A percentile compares a stretch with the other conserved stretches of the same genome.
These are phyloP conservation scores for Drosophila kepulauana DNA, from an alignment of 1,140 invertebrate genomes.

Conservation along the genomic window DNA sequence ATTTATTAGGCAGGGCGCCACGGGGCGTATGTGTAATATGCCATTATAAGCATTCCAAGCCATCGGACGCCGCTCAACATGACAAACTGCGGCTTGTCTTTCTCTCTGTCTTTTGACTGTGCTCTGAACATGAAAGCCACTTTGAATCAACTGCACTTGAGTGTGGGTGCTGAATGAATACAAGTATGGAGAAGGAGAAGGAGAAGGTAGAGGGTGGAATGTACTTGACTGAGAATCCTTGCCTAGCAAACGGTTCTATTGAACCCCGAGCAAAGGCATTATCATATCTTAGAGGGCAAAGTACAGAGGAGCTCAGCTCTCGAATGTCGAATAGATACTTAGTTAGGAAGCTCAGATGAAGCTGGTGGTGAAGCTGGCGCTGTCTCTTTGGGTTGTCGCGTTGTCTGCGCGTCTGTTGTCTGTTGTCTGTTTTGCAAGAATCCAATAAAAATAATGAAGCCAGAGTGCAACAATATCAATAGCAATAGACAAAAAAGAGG, in stretches of 20 bases:
- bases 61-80: conserved; percentile 42
- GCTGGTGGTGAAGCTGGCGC: not conserved
- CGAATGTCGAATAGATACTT: not conserved
- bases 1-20: conserved; percentile 79
- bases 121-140: conserved; percentile 24
- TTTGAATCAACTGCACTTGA: conserved; percentile 40
- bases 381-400: not conserved
- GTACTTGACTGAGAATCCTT: conserved; percentile 22
- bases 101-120: conserved; percentile 2
- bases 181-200: conserved; percentile 9
- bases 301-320: conserved; percentile 21
- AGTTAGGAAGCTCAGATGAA: conserved; percentile 15
- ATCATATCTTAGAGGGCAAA: conserved; percentile 60
- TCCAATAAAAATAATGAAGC: conserved; percentile 81
- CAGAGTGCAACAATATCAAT: conserved; percentile 59
- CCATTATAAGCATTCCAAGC: conserved; percentile 76
- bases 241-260: conserved; percentile 68
- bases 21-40: conserved; percentile 81
- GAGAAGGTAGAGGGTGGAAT: not conserved
- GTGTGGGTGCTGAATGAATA: conserved; percentile 24
- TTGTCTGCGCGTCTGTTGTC: conserved; percentile 13
- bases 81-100: conserved; percentile 46
- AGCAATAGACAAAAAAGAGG: conserved; percentile 3
- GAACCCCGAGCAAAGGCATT: conserved; percentile 63
- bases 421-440: conserved; percentile 48